Evolutionary conservation across 2,113 vertebrate species (phyloP).

Genomic region (Aythya baeri): DNA sequence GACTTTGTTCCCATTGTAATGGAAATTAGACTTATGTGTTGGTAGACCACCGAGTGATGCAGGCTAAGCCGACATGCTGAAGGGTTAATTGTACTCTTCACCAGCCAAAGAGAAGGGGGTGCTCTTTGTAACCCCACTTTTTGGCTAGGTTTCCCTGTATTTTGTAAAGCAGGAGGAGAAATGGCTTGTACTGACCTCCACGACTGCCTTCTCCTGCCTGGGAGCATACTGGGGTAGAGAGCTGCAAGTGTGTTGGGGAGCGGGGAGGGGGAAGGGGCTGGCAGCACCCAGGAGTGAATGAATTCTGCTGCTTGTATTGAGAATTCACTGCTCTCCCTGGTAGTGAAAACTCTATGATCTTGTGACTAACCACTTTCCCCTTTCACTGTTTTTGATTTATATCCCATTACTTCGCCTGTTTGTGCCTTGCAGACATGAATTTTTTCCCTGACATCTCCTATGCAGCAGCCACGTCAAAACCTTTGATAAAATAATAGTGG

Average conservation of each 20-base stretch:
- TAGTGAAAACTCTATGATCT: conserved; percentile 73
- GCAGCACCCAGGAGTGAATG: background rate
- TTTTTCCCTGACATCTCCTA: conserved; percentile 73
- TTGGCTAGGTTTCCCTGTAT: background rate
- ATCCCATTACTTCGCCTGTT: conserved; percentile 76
- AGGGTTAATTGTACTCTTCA: background rate
- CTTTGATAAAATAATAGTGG: conserved; percentile 73
- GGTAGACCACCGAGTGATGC: rapidly evolving
- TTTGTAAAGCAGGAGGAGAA: background rate
- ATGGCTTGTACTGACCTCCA: background rate
- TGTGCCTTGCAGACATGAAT: conserved; percentile 74
- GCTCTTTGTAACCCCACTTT: background rate
- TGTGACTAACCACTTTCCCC: conserved; percentile 72
- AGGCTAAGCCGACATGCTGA: background rate
- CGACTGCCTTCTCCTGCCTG: background rate
- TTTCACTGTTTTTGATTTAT: conserved; percentile 78
- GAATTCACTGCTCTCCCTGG: conserved; percentile 64
- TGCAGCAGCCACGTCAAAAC: conserved; percentile 71
- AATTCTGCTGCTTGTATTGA: conserved; percentile 41
- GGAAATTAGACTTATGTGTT: background rate
- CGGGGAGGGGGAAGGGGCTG: background rate
- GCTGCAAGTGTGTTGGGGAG: background rate
- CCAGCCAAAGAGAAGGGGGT: background rate
- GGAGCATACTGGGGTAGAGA: background rate
- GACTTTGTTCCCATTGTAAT: background rate